Conservation (phyloP, 1,140 invertebrate species). For the Whitmania pigra region DNA sequence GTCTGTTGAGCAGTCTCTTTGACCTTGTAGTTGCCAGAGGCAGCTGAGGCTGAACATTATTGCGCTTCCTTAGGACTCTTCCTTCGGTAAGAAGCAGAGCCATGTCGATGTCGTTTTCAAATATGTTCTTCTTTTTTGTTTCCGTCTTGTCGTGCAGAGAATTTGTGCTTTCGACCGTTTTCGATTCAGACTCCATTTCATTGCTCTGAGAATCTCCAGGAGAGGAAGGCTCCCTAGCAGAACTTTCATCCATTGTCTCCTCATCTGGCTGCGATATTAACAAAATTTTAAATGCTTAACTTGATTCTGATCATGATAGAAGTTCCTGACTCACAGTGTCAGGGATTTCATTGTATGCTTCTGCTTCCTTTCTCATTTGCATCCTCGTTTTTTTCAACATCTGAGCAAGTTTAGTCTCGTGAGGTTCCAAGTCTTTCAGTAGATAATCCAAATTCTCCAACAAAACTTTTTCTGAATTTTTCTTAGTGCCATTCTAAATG, state of each 20-base stretch:
- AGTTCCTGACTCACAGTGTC: neutral
- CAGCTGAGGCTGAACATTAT: neutral
- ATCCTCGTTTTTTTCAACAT: neutral
- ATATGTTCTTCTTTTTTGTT: neutral
- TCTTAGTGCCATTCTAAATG: neutral
- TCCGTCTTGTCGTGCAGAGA: neutral
- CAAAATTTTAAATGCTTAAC: neutral
- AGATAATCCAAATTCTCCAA: neutral
- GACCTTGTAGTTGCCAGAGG: conserved; percentile 1
- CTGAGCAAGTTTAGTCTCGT: neutral
- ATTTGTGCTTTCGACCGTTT: neutral
- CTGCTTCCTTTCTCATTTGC: neutral
- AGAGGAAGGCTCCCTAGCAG: neutral
- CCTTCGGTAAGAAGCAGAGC: conserved; percentile 2
- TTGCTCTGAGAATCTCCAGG: neutral
- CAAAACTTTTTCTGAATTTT: conserved; percentile 1
- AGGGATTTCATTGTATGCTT: neutral
- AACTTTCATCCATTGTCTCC: neutral
- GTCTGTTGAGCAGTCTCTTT: neutral
- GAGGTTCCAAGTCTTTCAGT: conserved; percentile 1
- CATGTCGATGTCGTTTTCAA: neutral
- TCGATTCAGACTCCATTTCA: neutral
- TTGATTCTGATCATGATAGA: neutral
- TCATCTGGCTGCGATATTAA: neutral
- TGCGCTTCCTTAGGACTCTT: conserved; percentile 8